These are phyloP conservation scores for Tupaia tana DNA, from an alignment of 2,113 vertebrate genomes.

Conservation along the genomic window DNA sequence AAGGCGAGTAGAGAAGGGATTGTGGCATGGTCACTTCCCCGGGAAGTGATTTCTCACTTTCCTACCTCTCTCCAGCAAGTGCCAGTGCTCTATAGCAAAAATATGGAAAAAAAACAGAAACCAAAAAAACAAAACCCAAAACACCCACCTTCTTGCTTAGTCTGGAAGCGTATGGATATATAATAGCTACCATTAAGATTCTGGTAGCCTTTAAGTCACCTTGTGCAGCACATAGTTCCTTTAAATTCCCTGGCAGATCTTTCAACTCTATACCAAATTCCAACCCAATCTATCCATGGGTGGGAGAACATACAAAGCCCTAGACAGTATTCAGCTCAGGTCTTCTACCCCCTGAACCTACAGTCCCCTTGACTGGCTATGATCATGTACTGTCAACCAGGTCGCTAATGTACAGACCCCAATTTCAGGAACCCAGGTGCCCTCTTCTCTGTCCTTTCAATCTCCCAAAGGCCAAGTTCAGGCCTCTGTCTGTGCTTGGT, in stretches of 20 bases:
- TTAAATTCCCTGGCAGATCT: neutral
- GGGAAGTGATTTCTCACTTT: too few relatives aligned
- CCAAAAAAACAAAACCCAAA: too few relatives aligned
- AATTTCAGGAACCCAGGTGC: neutral
- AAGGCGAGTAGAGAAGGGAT: too few relatives aligned
- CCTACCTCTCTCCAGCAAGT: too few relatives aligned
- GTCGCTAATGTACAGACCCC: neutral
- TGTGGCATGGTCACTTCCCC: too few relatives aligned
- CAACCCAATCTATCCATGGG: neutral
- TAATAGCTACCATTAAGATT: neutral
- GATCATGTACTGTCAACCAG: too few relatives aligned
- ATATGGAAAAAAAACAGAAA: too few relatives aligned
- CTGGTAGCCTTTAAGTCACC: neutral
- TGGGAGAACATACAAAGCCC: neutral
- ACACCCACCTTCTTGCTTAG: neutral
- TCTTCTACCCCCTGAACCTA: fast-evolving
- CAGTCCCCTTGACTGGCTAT: neutral
- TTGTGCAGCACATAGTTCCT: neutral
- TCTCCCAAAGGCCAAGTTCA: neutral
- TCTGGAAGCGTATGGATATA: neutral
- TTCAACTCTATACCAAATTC: neutral
- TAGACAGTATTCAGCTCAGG: neutral
- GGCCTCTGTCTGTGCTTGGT: neutral
- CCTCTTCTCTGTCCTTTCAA: neutral
- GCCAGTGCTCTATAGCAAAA: too few relatives aligned